Evolutionary conservation across 2,888 invertebrate species (phyloP).

Genomic region (Subacronicta megacephala): DNA sequence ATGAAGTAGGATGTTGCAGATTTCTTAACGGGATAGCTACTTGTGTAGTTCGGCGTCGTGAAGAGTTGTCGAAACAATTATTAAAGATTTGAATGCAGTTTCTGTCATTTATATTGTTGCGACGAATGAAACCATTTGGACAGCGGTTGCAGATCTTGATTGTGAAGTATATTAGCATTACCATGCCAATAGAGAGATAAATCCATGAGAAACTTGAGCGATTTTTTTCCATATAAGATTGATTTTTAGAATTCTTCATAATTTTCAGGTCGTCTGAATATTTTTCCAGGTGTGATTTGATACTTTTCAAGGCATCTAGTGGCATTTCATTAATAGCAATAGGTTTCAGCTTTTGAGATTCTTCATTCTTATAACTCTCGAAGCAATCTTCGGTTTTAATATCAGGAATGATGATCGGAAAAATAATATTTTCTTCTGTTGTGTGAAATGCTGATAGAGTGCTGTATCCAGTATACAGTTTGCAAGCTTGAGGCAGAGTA

Average conservation of each 20-base stretch:
- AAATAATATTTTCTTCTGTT: constrained; percentile 36
- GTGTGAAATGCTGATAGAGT: constrained; percentile 40
- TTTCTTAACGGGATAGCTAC: neutral
- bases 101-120: neutral
- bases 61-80: constrained; percentile 6
- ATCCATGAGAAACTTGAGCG: neutral
- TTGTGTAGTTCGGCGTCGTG: constrained; percentile 3
- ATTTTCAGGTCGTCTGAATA: neutral
- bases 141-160: constrained; percentile 3
- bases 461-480: constrained; percentile 45
- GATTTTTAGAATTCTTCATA: neutral
- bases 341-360: constrained; percentile 1
- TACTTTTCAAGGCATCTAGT: neutral
- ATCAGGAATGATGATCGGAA: constrained; percentile 41
- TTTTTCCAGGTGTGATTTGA: neutral
- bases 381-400: constrained; percentile 43
- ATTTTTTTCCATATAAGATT: constrained; percentile 2
- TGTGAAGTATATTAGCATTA: neutral
- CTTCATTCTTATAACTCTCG: neutral
- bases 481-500: constrained; percentile 31
- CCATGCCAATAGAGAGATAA: neutral
- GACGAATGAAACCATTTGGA: constrained; percentile 3
- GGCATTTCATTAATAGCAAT: constrained; percentile 4
- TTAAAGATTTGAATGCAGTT: constrained; percentile 5
- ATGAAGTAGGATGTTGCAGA: neutral